A percentile compares a stretch with the other conserved stretches of the same genome.
Evolutionary conservation across 2,113 vertebrate genomes (phyloP).

Genomic region (Corvus hawaiiensis): DNA sequence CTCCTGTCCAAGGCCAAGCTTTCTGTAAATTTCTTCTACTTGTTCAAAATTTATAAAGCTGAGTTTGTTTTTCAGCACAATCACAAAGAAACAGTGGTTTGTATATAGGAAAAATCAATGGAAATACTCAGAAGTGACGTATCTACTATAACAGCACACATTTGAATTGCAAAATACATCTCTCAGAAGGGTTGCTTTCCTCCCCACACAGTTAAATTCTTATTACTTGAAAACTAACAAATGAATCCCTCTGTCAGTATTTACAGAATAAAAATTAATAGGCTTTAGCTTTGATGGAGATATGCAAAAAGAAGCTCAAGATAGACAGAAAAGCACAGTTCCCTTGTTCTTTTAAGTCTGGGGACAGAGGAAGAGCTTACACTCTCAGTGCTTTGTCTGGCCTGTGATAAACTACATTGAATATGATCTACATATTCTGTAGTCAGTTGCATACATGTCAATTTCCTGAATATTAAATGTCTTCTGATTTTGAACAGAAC

Average conservation of each 20-base stretch:
- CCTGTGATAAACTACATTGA: not conserved
- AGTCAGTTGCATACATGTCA: not conserved
- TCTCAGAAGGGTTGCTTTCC: not conserved
- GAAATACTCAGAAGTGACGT: not conserved
- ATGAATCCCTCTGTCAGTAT: not conserved
- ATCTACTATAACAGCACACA: not conserved
- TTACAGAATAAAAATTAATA: constrained; percentile 1
- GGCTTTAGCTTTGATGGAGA: not conserved
- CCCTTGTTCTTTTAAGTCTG: not conserved
- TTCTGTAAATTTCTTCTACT: not conserved
- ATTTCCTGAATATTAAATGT: not conserved
- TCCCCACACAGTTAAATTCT: not conserved
- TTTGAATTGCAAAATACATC: not conserved
- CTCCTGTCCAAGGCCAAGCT: not conserved
- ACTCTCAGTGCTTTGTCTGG: not conserved
- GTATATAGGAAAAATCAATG: not conserved
- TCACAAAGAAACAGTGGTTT: not conserved
- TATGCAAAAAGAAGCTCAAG: not conserved
- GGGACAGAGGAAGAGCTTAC: not conserved
- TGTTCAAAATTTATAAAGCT: not conserved
- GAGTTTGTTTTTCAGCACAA: not conserved
- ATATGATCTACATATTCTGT: not conserved
- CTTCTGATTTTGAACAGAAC: not conserved
- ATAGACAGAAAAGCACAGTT: not conserved
- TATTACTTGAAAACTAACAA: not conserved